Evolutionary conservation across 2,113 vertebrate species (phyloP).

Genomic region (Cettia cetti): DNA sequence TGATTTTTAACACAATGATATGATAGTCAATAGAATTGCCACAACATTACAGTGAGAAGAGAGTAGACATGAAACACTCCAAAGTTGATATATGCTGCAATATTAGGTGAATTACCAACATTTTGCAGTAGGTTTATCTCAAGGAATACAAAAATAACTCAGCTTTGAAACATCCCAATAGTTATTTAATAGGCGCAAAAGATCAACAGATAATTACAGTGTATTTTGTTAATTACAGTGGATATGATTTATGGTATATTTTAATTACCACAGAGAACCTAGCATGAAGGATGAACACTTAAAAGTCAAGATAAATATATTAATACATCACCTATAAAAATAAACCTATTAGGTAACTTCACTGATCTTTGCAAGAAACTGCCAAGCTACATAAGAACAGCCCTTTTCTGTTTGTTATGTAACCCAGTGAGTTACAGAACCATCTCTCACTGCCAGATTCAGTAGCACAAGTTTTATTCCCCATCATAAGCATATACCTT

Average conservation of each 20-base stretch:
- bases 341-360: constrained; percentile 10
- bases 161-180: constrained; percentile 25
- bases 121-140: background rate
- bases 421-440: background rate
- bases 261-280: constrained; percentile 47
- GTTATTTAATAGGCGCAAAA: constrained; percentile 1
- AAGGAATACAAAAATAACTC: constrained; percentile 24
- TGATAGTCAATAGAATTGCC: background rate
- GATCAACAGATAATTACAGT: constrained; percentile 53
- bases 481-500: background rate
- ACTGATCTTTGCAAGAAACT: background rate
- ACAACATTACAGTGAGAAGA: background rate
- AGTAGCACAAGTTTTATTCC: background rate
- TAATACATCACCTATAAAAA: background rate
- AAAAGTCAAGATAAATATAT: constrained; percentile 35
- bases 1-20: constrained; percentile 24
- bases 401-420: background rate
- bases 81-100: background rate
- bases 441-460: background rate
- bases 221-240: constrained; percentile 46
- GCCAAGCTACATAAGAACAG: background rate
- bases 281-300: constrained; percentile 6
- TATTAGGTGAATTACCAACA: constrained; percentile 14
- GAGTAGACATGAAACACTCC: background rate
- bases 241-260: constrained; percentile 25